Evolutionary conservation across 2,113 vertebrate species (phyloP).

Genomic region (Paradisaea rubra): DNA sequence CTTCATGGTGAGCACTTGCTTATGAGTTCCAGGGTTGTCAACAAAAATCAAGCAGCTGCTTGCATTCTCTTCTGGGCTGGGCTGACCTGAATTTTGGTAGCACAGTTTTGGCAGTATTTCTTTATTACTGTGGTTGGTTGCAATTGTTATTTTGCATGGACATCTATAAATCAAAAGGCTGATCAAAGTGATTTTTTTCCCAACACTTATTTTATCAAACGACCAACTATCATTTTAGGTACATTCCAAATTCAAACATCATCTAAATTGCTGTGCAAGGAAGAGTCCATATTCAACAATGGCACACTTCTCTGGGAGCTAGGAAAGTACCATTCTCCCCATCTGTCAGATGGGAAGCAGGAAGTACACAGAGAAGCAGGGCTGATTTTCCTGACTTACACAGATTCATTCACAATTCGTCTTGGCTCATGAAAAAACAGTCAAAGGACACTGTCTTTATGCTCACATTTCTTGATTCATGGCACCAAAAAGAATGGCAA

Average conservation of each 20-base stretch:
- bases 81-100: neutral
- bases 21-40: neutral
- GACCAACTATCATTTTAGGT: neutral
- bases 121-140: neutral
- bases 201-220: neutral
- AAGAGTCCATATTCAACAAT: neutral
- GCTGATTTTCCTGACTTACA: neutral
- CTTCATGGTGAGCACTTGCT: neutral
- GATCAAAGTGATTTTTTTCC: neutral
- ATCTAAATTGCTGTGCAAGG: neutral
- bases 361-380: neutral
- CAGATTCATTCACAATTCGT: neutral
- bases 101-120: neutral
- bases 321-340: neutral
- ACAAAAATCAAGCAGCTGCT: neutral
- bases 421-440: neutral
- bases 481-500: neutral
- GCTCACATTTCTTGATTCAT: neutral
- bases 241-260: neutral
- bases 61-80: neutral
- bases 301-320: neutral
- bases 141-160: neutral
- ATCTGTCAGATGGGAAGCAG: neutral
- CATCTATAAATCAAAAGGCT: neutral
- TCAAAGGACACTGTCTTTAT: neutral